These are phyloP conservation scores for Dallia pectoralis DNA, from an alignment of 2,797 vertebrate species.

Conservation along the genomic window DNA sequence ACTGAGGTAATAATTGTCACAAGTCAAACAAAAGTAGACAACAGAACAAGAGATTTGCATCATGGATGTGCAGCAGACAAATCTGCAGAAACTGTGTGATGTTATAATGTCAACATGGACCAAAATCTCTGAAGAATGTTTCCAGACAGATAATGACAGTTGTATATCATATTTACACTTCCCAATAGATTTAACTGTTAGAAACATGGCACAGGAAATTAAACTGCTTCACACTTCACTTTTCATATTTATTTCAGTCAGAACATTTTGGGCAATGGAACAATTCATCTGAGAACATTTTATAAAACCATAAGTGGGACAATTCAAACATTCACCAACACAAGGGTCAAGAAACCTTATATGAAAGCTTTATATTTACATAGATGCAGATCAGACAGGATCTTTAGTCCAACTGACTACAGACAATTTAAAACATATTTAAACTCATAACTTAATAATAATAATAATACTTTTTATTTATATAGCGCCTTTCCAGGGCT, in stretches of 20 bases:
- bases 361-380: constrained; percentile 22
- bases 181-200: constrained; percentile 68
- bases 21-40: no score
- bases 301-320: constrained; percentile 56
- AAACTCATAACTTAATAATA: no score
- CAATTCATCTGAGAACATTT: constrained; percentile 75
- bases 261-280: constrained; percentile 71
- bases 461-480: no score
- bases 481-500: no score
- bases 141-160: neutral
- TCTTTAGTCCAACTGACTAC: no score
- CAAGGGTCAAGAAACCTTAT: constrained; percentile 5
- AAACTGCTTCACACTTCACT: constrained; percentile 71
- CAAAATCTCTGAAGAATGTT: no score
- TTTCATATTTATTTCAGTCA: constrained; percentile 64
- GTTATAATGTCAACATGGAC: no score
- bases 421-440: no score
- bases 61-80: no score
- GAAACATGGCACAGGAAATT: constrained; percentile 71
- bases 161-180: constrained; percentile 64
- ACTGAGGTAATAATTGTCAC: no score
- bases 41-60: no score
- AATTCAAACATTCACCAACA: constrained; percentile 25
- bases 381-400: neutral
- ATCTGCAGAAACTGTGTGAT: no score